Percentiles rank a stretch among this genome's conserved stretches.
Conservation (phyloP, 2,888 invertebrate species). For the Axea sp. region DNA sequence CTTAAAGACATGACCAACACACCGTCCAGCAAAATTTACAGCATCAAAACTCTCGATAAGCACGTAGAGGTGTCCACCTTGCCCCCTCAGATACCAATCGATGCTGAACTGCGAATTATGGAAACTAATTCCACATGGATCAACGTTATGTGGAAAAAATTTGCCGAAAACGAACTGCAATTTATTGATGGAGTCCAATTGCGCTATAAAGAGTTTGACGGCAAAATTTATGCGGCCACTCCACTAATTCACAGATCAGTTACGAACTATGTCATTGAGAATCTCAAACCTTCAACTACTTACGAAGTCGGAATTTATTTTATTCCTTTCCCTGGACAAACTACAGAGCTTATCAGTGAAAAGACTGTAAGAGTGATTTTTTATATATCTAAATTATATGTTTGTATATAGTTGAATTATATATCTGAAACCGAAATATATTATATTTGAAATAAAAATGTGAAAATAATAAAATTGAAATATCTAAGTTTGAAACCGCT, state of each 20-base stretch:
- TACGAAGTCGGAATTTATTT: conserved; percentile 92
- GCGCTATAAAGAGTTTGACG: conserved; percentile 90
- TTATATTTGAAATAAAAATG: no score
- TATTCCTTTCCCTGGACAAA: conserved; percentile 89
- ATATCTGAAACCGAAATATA: no score
- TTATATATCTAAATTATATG: not conserved
- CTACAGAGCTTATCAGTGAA: conserved; percentile 87
- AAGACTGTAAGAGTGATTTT: conserved; percentile 81
- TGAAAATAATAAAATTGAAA: no score
- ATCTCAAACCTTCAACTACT: conserved; percentile 87
- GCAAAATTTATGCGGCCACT: conserved; percentile 91
- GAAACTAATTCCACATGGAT: conserved; percentile 90
- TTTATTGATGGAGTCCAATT: conserved; percentile 94
- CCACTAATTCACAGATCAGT: conserved; percentile 91
- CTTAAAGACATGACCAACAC: conserved; percentile 88
- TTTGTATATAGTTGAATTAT: not conserved
- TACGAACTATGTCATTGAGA: conserved; percentile 87
- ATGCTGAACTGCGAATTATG: conserved; percentile 86
- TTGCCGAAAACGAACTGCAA: conserved; percentile 88
- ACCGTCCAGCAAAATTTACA: conserved; percentile 88
- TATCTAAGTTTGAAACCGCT: no score
- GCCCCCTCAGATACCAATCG: conserved; percentile 84
- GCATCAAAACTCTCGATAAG: conserved; percentile 84
- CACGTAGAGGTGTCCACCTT: conserved; percentile 80
- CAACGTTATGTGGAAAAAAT: conserved; percentile 89